These are phyloP conservation scores for Spatulosminthurus flaviceps DNA, from an alignment of 2,888 invertebrate genomes.

Conservation along the genomic window DNA sequence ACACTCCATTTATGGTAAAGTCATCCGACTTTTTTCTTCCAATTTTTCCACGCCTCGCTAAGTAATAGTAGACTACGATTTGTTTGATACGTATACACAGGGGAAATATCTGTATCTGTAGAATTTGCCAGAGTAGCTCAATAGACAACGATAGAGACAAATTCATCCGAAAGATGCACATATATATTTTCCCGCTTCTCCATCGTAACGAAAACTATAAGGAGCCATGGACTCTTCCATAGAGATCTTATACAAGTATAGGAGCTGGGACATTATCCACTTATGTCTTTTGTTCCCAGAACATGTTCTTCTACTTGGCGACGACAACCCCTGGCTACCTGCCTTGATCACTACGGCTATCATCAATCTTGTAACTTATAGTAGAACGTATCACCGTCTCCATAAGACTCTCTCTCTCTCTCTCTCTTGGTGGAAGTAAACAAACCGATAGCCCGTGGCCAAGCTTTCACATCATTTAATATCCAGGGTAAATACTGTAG, in stretches of 20 bases:
- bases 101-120: too few relatives aligned
- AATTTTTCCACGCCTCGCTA: neutral
- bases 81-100: too few relatives aligned
- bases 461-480: neutral
- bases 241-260: too few relatives aligned
- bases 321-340: conserved; percentile 18
- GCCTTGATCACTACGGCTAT: conserved; percentile 8
- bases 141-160: too few relatives aligned
- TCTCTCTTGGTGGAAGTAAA: conserved; percentile 2
- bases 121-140: too few relatives aligned
- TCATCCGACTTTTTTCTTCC: neutral
- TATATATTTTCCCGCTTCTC: too few relatives aligned
- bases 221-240: neutral
- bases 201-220: too few relatives aligned
- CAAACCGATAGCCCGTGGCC: conserved; percentile 14
- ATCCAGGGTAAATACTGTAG: neutral
- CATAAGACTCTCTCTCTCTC: neutral
- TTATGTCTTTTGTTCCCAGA: neutral
- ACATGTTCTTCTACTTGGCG: conserved; percentile 18
- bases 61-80: too few relatives aligned
- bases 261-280: neutral
- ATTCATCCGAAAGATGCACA: too few relatives aligned
- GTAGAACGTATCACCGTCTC: neutral
- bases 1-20: conserved; percentile 24
- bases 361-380: conserved; percentile 13